phyloP scores from a whole-genome alignment of 2,888 invertebrate species.

The Drosophila nigricruria region DNA sequence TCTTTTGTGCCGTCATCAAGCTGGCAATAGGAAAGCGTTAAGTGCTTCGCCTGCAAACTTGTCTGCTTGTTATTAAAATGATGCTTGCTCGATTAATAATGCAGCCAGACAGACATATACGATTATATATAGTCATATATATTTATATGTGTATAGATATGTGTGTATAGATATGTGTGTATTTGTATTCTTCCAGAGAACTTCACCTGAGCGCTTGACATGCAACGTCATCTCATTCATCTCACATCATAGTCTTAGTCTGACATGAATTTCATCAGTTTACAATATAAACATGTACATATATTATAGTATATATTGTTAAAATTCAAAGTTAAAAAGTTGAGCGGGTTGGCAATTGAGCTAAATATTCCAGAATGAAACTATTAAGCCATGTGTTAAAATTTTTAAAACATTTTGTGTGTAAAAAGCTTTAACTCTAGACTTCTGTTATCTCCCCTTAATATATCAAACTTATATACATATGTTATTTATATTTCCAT shows the following conservation, averaged over 20 bases:
- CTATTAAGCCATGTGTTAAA: too few relatives aligned
- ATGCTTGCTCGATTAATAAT: constrained; percentile 47
- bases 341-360: not conserved
- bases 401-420: too few relatives aligned
- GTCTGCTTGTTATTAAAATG: constrained; percentile 46
- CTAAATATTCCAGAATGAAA: not conserved
- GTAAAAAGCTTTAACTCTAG: not conserved
- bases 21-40: constrained; percentile 47
- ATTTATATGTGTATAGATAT: not conserved
- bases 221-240: constrained; percentile 7
- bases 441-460: not conserved
- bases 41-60: constrained; percentile 41
- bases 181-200: not conserved
- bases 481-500: too few relatives aligned
- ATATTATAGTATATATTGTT: not conserved
- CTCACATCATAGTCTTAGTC: not conserved
- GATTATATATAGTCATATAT: not conserved
- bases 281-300: not conserved
- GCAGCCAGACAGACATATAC: constrained; percentile 29
- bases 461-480: too few relatives aligned
- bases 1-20: constrained; percentile 25
- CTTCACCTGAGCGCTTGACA: constrained; percentile 9
- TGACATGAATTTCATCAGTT: constrained; percentile 2
- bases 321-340: too few relatives aligned
- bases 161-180: not conserved